A percentile compares a stretch with the other conserved stretches of the same genome.
Evolutionary conservation across 1,140 invertebrate species (phyloP).

Genomic region (Drusus annulatus): DNA sequence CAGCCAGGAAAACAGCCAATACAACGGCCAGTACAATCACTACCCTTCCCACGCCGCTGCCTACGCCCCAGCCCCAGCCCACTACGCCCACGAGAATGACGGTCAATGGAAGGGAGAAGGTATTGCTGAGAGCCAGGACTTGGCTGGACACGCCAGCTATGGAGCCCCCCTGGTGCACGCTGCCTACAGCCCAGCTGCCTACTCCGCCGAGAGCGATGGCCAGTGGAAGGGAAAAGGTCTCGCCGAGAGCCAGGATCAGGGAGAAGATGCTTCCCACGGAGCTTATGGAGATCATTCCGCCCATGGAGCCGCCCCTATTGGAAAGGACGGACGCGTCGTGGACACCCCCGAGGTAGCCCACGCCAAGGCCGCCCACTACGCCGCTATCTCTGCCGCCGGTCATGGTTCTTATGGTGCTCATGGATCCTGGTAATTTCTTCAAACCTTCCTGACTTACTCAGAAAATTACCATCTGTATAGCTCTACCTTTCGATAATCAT

Average conservation of each 20-base stretch:
- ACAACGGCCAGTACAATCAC: not conserved
- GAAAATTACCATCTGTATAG: no score
- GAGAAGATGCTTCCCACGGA: no score
- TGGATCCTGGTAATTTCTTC: conserved; percentile 14
- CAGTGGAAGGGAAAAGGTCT: conserved; percentile 41
- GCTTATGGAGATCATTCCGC: no score
- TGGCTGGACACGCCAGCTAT: not conserved
- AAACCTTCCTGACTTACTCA: no score
- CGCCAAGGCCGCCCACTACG: conserved; percentile 68
- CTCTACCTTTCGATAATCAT: no score
- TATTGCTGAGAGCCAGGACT: not conserved
- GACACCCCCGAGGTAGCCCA: conserved; percentile 70
- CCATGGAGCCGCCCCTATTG: conserved; percentile 59
- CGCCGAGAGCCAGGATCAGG: conserved; percentile 45
- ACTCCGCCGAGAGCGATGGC: conserved; percentile 43
- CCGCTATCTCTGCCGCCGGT: conserved; percentile 62
- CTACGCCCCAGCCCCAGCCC: no score
- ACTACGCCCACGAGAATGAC: no score
- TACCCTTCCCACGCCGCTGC: no score
- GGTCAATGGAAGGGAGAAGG: not conserved
- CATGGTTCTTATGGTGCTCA: conserved; percentile 11
- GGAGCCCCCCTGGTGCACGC: not conserved
- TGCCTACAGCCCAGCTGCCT: not conserved
- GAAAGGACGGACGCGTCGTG: conserved; percentile 62
- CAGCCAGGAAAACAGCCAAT: conserved; percentile 35